Base-by-base conservation (phyloP, 1,140 invertebrate species). In the Branchinecta lynchi region DNA sequence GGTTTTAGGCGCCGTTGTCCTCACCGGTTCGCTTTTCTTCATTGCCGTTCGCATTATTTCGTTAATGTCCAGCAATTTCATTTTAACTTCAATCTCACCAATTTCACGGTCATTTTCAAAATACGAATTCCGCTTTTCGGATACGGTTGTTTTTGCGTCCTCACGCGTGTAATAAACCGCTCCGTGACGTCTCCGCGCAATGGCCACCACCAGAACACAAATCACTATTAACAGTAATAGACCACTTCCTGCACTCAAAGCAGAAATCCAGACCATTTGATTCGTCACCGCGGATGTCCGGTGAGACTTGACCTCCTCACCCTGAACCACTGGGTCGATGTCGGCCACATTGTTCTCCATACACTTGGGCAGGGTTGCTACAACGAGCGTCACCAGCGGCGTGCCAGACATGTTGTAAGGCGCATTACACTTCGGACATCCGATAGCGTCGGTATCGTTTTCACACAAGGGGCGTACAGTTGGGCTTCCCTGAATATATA, bases 321-420 rank as follows among this genome's bases (percentile, higher is more conserved):
- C 51, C 17, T 60, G 12, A 15, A 60, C 17, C 17, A 60, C 17
- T 20, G 51, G 51, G 51, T 60, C 51, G 17, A 60, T 60, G 12
- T 60, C 51, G 17, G 70, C 70, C 12, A 67, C 45, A 8, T 45
- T 65, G 15, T 65, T 68, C 17, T 69, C 70, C 46, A 80, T 79
- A 20, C 69, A 80, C 72, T 76, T 77, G 0, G 86, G 73, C 80
- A 85, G 81, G 5, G 79, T 80, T 15, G 79, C 79, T 8, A 82
- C 82, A 68, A 82, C 81, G 74, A 60, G 17, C 43, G 72, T 73
- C 71, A 45, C 72, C 71, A 72, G 71, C 69, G 69, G 65, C 68
- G 69, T 12, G 6, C 73, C 73, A 15, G 70, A 21, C 60, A 73
- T 70, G 8, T 72, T 68, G 21, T 69, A 67, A 8, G 73, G 73